Evolutionary conservation across 37 sponge, comb jelly and placozoan genomes (phyloP).

Genomic region (Ianthella basta): DNA sequence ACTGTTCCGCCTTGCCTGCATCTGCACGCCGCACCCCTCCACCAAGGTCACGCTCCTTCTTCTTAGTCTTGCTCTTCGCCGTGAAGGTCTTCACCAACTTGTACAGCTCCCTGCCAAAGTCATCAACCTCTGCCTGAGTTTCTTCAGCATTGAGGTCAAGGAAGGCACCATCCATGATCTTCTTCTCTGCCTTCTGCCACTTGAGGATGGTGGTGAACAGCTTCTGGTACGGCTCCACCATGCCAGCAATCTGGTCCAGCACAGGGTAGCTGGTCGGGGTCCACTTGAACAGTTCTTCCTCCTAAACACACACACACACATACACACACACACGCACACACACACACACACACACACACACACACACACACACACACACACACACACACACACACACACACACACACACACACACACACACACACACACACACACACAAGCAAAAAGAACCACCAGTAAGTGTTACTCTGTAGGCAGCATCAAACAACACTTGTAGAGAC

Average conservation of each 20-base stretch:
- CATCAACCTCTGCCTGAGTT: constrained; percentile 90
- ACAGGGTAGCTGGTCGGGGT: constrained; percentile 88
- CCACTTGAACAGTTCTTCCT: constrained; percentile 96
- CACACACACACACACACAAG: too few relatives aligned
- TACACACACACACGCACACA: constrained; percentile 1
- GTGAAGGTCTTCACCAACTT: constrained; percentile 83
- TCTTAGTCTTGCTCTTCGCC: constrained; percentile 68
- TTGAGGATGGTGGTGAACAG: constrained; percentile 88
- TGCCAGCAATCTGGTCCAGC: constrained; percentile 72
- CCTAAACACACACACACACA: constrained; percentile 50
- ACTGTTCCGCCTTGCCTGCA: constrained; percentile 25
- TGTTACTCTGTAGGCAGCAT: too few relatives aligned
- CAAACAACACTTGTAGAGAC: too few relatives aligned
- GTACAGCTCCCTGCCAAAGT: constrained; percentile 92
- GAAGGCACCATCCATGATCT: constrained; percentile 95
- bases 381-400: too few relatives aligned
- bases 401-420: too few relatives aligned
- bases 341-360: background rate
- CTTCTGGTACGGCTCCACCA: constrained; percentile 89
- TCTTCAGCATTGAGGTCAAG: constrained; percentile 92
- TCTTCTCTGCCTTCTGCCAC: constrained; percentile 98
- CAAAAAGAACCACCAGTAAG: too few relatives aligned
- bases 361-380: too few relatives aligned
- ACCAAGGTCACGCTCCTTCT: constrained; percentile 63
- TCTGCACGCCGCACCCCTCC: constrained; percentile 10